Evolutionary conservation across 1,140 invertebrate species (phyloP).

Genomic region (Trichogramma pretiosum): DNA sequence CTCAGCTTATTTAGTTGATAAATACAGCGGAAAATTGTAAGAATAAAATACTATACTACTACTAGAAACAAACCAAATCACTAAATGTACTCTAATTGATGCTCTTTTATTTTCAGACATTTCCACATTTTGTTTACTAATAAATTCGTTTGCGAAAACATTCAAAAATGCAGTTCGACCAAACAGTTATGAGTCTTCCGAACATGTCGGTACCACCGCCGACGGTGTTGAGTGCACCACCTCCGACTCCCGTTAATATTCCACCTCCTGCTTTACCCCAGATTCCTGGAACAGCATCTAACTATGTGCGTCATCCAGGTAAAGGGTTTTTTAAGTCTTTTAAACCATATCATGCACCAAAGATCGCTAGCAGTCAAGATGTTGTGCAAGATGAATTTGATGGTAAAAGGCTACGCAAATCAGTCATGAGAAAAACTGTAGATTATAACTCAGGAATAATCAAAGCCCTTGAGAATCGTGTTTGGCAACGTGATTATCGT

Average conservation of each 20-base stretch:
- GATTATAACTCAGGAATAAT: constrained; percentile 97
- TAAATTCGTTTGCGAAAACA: too few relatives aligned
- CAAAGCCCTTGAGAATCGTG: constrained; percentile 79
- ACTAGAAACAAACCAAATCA: too few relatives aligned
- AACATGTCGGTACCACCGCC: constrained; percentile 45
- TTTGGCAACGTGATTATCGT: constrained; percentile 88
- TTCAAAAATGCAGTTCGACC: constrained; percentile 30
- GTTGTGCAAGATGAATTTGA: constrained; percentile 75
- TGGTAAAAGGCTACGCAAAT: constrained; percentile 90
- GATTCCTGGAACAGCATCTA: constrained; percentile 36
- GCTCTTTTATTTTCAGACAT: too few relatives aligned
- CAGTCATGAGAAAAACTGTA: constrained; percentile 93
- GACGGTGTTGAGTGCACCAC: too few relatives aligned
- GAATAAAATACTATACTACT: too few relatives aligned
- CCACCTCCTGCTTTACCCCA: constrained; percentile 41
- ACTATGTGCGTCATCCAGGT: constrained; percentile 36
- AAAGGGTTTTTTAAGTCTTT: constrained; percentile 44
- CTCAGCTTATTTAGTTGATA: too few relatives aligned
- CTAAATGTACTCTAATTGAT: too few relatives aligned
- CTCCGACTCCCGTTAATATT: constrained; percentile 37
- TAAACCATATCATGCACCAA: constrained; percentile 44
- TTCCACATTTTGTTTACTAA: too few relatives aligned
- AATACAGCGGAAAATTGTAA: too few relatives aligned
- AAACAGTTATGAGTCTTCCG: constrained; percentile 37
- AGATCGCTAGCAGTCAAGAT: constrained; percentile 38